Percentiles rank a stretch among this genome's conserved stretches.
Conservation (phyloP, 1,140 invertebrate species). For the Parapsyche elsis region DNA sequence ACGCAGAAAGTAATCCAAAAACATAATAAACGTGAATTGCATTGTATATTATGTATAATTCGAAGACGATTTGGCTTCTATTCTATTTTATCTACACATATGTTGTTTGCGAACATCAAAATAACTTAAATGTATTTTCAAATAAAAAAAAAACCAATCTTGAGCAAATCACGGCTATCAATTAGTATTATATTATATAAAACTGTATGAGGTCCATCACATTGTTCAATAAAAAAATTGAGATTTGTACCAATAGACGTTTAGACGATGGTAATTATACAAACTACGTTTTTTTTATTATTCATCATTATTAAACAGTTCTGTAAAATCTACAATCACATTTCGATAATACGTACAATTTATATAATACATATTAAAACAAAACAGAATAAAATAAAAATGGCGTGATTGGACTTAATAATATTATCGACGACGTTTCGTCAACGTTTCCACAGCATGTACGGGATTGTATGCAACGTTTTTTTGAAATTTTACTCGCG, state of each 20-base stretch:
- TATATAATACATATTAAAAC: neutral
- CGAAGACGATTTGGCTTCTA: slow-evolving; percentile 26
- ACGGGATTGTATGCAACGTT: no score
- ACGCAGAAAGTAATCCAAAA: no score
- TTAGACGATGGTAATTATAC: slow-evolving; percentile 7
- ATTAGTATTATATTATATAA: neutral
- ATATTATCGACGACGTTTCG: neutral
- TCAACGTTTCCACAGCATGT: neutral
- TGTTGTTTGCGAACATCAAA: slow-evolving; percentile 33
- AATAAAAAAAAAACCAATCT: neutral
- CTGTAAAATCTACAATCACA: slow-evolving; percentile 33
- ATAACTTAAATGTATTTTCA: slow-evolving; percentile 12
- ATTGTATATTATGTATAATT: neutral
- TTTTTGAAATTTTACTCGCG: no score
- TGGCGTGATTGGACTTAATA: neutral
- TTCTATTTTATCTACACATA: slow-evolving; percentile 29
- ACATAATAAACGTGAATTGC: no score
- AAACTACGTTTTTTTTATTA: neutral
- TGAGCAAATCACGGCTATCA: slow-evolving; percentile 14
- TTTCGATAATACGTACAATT: slow-evolving; percentile 23
- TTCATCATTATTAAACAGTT: slow-evolving; percentile 13
- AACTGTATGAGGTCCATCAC: slow-evolving; percentile 11
- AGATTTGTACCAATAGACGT: slow-evolving; percentile 28
- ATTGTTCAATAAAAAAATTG: slow-evolving; percentile 16
- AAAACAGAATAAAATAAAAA: neutral